Conservation (phyloP, 1,140 invertebrate genomes). For the Drosophila obscura region DNA sequence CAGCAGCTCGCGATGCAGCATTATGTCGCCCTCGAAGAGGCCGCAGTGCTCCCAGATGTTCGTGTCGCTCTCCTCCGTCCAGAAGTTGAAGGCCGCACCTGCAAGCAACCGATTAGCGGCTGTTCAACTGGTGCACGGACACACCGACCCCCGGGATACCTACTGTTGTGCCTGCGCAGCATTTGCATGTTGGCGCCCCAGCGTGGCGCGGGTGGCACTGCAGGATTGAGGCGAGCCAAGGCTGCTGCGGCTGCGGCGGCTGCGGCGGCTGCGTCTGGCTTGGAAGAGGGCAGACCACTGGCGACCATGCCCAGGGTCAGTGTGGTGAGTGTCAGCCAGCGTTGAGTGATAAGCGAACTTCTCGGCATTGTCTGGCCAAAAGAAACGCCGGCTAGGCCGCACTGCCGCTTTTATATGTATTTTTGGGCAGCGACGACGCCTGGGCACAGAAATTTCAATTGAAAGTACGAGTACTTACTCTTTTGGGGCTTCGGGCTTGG, state of each 20-base stretch:
- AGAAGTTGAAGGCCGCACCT: constrained; percentile 86
- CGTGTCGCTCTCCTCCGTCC: constrained; percentile 85
- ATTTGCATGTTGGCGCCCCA: constrained; percentile 82
- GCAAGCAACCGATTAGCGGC: constrained; percentile 49
- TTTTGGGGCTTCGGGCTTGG: constrained; percentile 3
- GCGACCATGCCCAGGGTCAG: constrained; percentile 2
- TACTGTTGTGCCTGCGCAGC: constrained; percentile 77
- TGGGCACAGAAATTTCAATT: constrained; percentile 45
- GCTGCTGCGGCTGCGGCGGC: background rate
- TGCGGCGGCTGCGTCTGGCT: background rate
- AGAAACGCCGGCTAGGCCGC: constrained; percentile 56
- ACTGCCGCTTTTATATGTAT: constrained; percentile 65
- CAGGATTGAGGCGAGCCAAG: constrained; percentile 29
- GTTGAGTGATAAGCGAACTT: constrained; percentile 35
- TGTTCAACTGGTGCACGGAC: background rate
- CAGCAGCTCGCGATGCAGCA: constrained; percentile 83
- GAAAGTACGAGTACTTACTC: constrained; percentile 61
- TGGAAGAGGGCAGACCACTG: background rate
- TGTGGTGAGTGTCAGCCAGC: background rate
- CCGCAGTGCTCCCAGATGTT: constrained; percentile 88
- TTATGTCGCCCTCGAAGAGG: constrained; percentile 86
- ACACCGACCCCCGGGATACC: constrained; percentile 9
- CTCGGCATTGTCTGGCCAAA: constrained; percentile 59
- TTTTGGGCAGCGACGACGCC: background rate
- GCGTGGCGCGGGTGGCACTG: constrained; percentile 59